phyloP scores from a whole-genome alignment of 2,113 vertebrate genomes.

The Austrofundulus limnaeus region DNA sequence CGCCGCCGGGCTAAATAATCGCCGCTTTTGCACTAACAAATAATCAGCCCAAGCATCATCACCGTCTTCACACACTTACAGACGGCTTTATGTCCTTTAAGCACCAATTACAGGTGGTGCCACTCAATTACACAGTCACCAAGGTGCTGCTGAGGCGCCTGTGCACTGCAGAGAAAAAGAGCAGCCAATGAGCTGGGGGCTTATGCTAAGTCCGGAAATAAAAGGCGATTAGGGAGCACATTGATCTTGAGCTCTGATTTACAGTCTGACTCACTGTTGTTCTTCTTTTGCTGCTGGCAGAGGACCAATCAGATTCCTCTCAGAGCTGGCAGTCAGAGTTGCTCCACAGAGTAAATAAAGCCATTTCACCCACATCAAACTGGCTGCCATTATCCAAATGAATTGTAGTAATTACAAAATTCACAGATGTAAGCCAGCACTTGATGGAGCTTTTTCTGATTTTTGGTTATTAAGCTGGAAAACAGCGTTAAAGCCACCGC shows the following conservation, averaged over 20 bases:
- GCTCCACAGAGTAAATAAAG: conserved; percentile 61
- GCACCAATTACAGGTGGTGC: conserved; percentile 56
- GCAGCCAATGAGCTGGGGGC: conserved; percentile 46
- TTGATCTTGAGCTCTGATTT: conserved; percentile 73
- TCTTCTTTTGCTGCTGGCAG: conserved; percentile 55
- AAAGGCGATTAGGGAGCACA: conserved; percentile 71
- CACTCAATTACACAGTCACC: conserved; percentile 53
- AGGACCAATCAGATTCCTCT: conserved; percentile 63
- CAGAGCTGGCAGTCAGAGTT: conserved; percentile 45
- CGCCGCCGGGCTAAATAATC: conserved; percentile 54
- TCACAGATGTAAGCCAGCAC: conserved; percentile 46
- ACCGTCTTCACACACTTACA: conserved; percentile 12
- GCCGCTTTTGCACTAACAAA: conserved; percentile 52
- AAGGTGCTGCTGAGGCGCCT: conserved; percentile 35
- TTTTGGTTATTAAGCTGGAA: conserved; percentile 19
- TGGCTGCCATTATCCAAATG: conserved; percentile 57
- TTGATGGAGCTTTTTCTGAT: conserved; percentile 28
- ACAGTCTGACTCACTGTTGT: conserved; percentile 59
- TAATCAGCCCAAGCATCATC: conserved; percentile 41
- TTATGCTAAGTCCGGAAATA: conserved; percentile 64
- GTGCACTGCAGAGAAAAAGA: conserved; percentile 21
- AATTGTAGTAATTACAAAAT: conserved; percentile 58
- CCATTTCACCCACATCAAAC: conserved; percentile 53
- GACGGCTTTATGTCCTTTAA: conserved; percentile 41
- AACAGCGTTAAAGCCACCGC: conserved; percentile 9